These are phyloP conservation scores for Pantala flavescens DNA, from an alignment of 1,140 invertebrate genomes.

Conservation along the genomic window DNA sequence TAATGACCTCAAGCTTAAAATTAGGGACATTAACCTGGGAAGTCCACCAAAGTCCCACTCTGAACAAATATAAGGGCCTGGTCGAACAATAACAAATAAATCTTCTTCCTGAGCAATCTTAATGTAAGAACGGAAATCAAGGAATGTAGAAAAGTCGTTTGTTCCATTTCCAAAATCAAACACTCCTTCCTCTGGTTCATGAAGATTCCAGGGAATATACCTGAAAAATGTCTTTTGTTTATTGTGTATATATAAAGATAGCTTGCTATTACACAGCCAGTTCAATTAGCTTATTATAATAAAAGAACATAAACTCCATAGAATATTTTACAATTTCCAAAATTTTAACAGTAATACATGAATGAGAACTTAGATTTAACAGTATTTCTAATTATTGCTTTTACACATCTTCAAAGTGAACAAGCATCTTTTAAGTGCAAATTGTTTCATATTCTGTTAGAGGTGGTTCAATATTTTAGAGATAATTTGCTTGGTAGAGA, in stretches of 20 bases:
- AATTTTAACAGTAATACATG: too few species aligned
- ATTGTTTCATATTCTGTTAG: too few species aligned
- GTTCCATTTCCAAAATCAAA: constrained; percentile 36
- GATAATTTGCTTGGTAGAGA: too few species aligned
- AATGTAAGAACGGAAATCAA: constrained; percentile 34
- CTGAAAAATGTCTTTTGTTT: constrained; percentile 24
- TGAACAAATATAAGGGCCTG: constrained; percentile 42
- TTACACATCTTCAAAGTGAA: too few species aligned
- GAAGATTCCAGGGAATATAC: constrained; percentile 45
- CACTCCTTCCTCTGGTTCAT: constrained; percentile 36
- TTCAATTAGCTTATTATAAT: background rate
- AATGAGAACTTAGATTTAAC: too few species aligned
- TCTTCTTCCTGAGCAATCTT: constrained; percentile 36
- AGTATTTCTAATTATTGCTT: too few species aligned
- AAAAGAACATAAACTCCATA: background rate
- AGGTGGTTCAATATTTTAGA: too few species aligned
- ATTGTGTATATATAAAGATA: background rate
- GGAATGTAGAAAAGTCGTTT: constrained; percentile 25
- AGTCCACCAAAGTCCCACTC: constrained; percentile 53
- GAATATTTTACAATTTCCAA: too few species aligned
- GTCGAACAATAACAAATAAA: constrained; percentile 38
- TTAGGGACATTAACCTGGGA: constrained; percentile 25
- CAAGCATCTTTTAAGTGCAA: too few species aligned
- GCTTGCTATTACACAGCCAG: background rate
- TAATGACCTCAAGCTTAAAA: constrained; percentile 13